phyloP scores from a whole-genome alignment of 2,113 vertebrate species.

The Rhipidura dahli region DNA sequence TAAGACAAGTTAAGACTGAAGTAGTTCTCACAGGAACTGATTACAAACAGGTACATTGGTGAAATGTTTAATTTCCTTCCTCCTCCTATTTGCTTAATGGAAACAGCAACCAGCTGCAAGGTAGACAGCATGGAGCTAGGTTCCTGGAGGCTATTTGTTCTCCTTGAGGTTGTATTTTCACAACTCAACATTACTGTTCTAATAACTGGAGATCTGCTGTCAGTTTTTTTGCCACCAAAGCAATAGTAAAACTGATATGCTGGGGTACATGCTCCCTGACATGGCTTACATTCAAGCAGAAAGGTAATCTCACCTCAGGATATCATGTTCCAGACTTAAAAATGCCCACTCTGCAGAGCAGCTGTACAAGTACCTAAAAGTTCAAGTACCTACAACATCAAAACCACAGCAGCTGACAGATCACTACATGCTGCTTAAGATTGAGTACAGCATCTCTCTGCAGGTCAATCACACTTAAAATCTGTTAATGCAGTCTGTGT shows the following conservation, averaged over 20 bases:
- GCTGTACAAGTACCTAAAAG: background rate
- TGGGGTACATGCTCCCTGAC: background rate
- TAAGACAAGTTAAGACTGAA: background rate
- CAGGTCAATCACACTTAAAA: background rate
- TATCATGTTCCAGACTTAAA: background rate
- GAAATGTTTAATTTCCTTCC: background rate
- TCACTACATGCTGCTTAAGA: background rate
- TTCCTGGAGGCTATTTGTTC: background rate
- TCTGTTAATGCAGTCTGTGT: background rate
- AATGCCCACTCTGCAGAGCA: background rate
- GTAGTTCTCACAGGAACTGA: background rate
- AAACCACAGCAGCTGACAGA: background rate
- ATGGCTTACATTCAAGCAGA: background rate
- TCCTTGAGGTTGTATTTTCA: background rate
- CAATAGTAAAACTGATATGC: background rate
- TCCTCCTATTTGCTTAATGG: background rate
- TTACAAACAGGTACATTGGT: background rate
- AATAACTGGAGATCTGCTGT: background rate
- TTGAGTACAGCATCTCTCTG: background rate
- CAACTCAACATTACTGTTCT: background rate
- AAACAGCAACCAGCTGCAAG: background rate
- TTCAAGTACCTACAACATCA: background rate
- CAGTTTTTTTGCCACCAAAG: background rate
- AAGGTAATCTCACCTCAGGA: background rate
- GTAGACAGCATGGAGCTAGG: background rate